Percentiles rank a stretch among this genome's conserved stretches.
Conservation (phyloP, 2,797 vertebrate genomes). For the Centroberyx gerrardi region DNA sequence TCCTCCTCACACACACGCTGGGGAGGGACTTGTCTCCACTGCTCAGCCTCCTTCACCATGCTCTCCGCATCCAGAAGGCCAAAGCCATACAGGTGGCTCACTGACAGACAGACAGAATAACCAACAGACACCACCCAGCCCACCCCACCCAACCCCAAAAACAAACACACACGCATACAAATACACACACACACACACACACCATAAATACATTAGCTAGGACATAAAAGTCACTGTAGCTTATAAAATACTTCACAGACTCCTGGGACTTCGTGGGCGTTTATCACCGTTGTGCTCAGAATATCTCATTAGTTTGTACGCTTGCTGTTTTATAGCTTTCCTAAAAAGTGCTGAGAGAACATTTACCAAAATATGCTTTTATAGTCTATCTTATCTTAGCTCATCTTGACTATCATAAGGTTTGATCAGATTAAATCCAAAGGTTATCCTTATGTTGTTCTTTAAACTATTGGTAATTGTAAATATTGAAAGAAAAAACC, state of each 20-base stretch:
- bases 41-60: conserved; percentile 95
- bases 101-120: conserved; percentile 73
- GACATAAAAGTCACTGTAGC: conserved; percentile 53
- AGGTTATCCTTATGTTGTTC: conserved; percentile 10
- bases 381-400: conserved; percentile 27
- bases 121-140: too few species aligned
- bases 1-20: conserved; percentile 94
- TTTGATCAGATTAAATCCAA: not conserved
- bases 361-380: conserved; percentile 64
- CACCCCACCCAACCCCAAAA: not conserved
- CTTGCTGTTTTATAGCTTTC: conserved; percentile 64
- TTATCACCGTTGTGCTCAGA: conserved; percentile 70
- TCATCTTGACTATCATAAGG: conserved; percentile 31
- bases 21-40: conserved; percentile 91
- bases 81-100: conserved; percentile 97
- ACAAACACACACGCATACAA: conserved; percentile 21
- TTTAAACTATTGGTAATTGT: not conserved
- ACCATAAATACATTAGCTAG: conserved; percentile 40
- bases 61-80: conserved; percentile 97
- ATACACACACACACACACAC: conserved; percentile 27
- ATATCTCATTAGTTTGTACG: conserved; percentile 67
- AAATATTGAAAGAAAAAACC: conserved; percentile 14
- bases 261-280: conserved; percentile 68
- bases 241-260: conserved; percentile 65
- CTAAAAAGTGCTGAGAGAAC: conserved; percentile 65